A percentile compares a stretch with the other conserved stretches of the same genome.
These are phyloP conservation scores for Aphodius granarius DNA, from an alignment of 2,888 invertebrate species.

Conservation along the genomic window DNA sequence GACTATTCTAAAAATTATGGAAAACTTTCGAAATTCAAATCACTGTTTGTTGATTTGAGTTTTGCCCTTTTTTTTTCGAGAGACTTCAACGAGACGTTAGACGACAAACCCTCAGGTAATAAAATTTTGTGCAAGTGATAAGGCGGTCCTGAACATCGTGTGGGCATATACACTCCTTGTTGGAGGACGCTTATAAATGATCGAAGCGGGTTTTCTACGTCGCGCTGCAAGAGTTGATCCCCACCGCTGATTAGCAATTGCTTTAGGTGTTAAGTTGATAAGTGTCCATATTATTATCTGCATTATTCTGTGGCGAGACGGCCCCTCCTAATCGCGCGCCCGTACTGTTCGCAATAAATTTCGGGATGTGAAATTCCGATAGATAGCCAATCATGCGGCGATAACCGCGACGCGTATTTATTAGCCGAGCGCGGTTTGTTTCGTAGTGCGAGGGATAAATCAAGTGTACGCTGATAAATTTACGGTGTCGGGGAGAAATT, in stretches of 20 bases:
- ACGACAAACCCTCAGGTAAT: too few relatives aligned
- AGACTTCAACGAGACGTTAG: too few relatives aligned
- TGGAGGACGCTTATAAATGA: neutral
- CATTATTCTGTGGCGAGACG: neutral
- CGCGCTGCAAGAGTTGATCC: neutral
- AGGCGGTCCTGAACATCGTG: too few relatives aligned
- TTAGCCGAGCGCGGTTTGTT: neutral
- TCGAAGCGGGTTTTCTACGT: neutral
- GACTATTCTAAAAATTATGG: too few relatives aligned
- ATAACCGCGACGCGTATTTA: neutral
- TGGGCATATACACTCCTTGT: neutral
- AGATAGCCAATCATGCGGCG: neutral
- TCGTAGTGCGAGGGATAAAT: neutral
- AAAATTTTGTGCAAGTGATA: too few relatives aligned
- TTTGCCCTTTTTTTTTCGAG: too few relatives aligned
- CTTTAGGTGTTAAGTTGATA: neutral
- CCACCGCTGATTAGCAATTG: neutral
- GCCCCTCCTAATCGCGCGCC: neutral
- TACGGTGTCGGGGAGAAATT: neutral
- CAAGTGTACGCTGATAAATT: neutral
- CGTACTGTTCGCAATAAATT: neutral
- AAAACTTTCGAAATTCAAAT: too few relatives aligned
- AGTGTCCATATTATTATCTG: neutral
- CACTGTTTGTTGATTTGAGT: too few relatives aligned
- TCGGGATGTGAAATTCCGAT: neutral